Base-by-base conservation (phyloP, 2,113 vertebrate genomes). In the Excalfactoria chinensis region DNA sequence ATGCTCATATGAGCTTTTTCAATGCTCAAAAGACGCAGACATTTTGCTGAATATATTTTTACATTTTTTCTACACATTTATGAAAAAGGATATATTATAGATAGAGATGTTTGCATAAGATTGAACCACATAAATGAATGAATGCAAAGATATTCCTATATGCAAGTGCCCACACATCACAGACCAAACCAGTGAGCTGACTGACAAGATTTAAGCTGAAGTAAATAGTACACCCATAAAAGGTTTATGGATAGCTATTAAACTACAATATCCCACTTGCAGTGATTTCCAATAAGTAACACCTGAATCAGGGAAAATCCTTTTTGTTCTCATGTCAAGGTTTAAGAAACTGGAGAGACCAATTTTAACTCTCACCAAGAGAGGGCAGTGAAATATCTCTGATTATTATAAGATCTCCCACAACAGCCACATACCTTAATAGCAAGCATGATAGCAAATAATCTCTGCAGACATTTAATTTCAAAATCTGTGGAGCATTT, bases 331-430 rank as follows among this genome's bases (percentile, higher is more conserved):
- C 37, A 15, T 22, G 26, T 32, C 56, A 63, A 79, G 6, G 26
- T 66, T 76, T 73, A 53, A 35, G 37, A 82, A 84, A 70, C 26
- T 11, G 13, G 41, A 68, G 35, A 51, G 11, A 40, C 19, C 18
- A 67, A 34, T 96, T 95, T 89, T 82, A 76, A 40, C 26, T 93
- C 59, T 76, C 68, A 95, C 95, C 96, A 70, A 95, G 81, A 96
- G 95, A 96, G 95, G 95, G 94, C 92, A 96, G 89, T 94, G 95
- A 92, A 83, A 96, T 92, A 90, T 92, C 67, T 95, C 67, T 69
- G 44, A 89, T 96, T 88, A 73, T 63, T 66, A 69, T 18, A 92
- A 41, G 26, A 76, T 62, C 25, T 49, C 25, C 40, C 25, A 41
- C 30, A 75, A 59, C 37, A 76, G 20, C 25, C 41, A 63, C 44